Percentiles rank a stretch among this genome's conserved stretches.
phyloP scores from a whole-genome alignment of 2,113 vertebrate genomes.

The Datnioides undecimradiatus region DNA sequence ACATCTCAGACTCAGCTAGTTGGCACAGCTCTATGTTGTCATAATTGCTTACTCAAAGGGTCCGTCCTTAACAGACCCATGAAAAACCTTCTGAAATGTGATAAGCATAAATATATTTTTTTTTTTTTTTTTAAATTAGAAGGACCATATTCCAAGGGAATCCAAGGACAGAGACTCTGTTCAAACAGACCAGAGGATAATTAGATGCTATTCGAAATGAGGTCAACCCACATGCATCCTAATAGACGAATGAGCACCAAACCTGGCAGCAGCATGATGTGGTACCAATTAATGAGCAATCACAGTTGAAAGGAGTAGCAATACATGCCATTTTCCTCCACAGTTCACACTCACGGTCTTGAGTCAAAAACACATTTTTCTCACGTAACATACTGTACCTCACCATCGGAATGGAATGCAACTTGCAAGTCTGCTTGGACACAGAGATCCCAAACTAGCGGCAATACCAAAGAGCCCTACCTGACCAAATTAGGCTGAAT shows the following conservation, averaged over 20 bases:
- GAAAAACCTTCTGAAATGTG: neutral
- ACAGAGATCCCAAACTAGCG: neutral
- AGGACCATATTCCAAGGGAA: neutral
- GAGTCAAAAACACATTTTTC: neutral
- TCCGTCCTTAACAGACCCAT: neutral
- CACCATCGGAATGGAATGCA: neutral
- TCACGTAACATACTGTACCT: neutral
- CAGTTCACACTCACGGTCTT: neutral
- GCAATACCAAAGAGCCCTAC: neutral
- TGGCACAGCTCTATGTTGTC: neutral
- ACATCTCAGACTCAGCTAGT: neutral
- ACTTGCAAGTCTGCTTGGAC: neutral
- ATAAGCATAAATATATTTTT: neutral
- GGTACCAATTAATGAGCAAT: slow-evolving; percentile 27
- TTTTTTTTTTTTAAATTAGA: no score
- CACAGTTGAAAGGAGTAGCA: neutral
- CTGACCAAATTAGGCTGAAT: neutral
- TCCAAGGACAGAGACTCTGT: neutral
- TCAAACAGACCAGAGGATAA: slow-evolving; percentile 21
- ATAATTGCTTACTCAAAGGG: neutral
- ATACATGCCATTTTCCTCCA: neutral
- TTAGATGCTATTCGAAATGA: neutral
- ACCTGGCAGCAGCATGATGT: neutral
- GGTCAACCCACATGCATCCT: neutral
- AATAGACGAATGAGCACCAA: neutral